A percentile compares a stretch with the other conserved stretches of the same genome.
phyloP scores from a whole-genome alignment of 2,797 vertebrate genomes.

The Bryconaethiops microstoma region DNA sequence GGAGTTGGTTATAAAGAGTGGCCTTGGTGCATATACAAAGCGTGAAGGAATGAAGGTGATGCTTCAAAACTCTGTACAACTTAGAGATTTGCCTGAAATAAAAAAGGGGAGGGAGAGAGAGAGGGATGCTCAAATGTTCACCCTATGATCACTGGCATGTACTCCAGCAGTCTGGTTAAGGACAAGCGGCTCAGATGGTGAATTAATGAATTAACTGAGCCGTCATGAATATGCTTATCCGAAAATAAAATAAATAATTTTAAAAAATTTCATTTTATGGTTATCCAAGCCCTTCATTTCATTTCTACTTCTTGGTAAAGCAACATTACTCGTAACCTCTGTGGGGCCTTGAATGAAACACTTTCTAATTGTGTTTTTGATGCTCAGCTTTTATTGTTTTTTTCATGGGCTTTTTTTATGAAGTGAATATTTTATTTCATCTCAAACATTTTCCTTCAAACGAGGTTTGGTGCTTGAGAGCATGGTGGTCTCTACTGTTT shows the following conservation, averaged over 20 bases:
- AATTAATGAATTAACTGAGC: too few species aligned
- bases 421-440: neutral
- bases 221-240: too few species aligned
- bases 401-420: neutral
- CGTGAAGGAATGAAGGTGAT: conserved; percentile 30
- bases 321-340: neutral
- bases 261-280: neutral
- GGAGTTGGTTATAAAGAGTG: conserved; percentile 52
- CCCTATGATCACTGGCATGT: too few species aligned
- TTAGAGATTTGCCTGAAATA: neutral
- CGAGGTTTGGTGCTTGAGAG: conserved; percentile 19
- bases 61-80: conserved; percentile 67
- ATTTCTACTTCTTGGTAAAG: neutral
- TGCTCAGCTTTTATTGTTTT: neutral
- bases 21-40: conserved; percentile 37
- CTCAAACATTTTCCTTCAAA: conserved; percentile 38
- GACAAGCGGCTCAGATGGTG: too few species aligned
- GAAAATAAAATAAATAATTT: neutral
- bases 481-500: neutral
- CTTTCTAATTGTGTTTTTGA: neutral
- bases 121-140: too few species aligned
- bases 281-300: neutral
- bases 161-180: too few species aligned
- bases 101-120: too few species aligned
- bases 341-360: neutral